These are phyloP conservation scores for Sphaerophoria taeniata DNA, from an alignment of 2,888 invertebrate species.

Conservation along the genomic window DNA sequence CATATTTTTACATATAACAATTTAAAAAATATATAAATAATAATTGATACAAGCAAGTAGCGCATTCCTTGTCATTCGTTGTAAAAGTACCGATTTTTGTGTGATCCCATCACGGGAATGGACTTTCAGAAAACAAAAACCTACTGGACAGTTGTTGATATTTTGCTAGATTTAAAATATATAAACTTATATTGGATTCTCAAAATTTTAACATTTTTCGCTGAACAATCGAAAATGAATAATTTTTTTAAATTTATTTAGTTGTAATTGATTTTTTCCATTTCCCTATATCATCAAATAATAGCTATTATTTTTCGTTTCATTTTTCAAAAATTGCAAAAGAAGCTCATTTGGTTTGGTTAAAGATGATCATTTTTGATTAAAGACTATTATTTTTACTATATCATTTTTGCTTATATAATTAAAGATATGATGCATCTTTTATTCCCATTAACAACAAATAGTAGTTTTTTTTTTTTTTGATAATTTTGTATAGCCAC, in stretches of 20 bases:
- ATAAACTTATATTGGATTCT: not conserved
- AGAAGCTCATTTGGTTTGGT: conserved; percentile 69
- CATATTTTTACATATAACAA: not conserved
- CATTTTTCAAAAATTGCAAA: conserved; percentile 67
- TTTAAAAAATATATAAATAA: not conserved
- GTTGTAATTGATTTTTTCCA: conserved; percentile 54
- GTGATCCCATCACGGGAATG: not conserved
- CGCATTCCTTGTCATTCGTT: conserved; percentile 23
- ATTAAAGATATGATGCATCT: conserved; percentile 31
- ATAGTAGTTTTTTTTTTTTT: conserved; percentile 42
- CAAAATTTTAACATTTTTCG: not conserved
- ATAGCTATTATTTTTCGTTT: conserved; percentile 30
- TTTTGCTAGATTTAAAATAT: not conserved
- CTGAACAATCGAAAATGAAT: conserved; percentile 1
- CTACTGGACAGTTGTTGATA: conserved; percentile 10
- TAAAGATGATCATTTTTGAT: conserved; percentile 29
- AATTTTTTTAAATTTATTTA: conserved; percentile 7
- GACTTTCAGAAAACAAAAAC: not conserved
- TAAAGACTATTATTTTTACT: conserved; percentile 6
- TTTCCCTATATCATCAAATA: conserved; percentile 56
- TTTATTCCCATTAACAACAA: conserved; percentile 45
- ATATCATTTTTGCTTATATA: conserved; percentile 8
- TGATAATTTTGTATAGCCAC: conserved; percentile 51
- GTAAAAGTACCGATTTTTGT: conserved; percentile 21
- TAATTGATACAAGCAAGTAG: conserved; percentile 12